phyloP scores from a whole-genome alignment of 2,113 vertebrate genomes.

The Apodemus speciosus region DNA sequence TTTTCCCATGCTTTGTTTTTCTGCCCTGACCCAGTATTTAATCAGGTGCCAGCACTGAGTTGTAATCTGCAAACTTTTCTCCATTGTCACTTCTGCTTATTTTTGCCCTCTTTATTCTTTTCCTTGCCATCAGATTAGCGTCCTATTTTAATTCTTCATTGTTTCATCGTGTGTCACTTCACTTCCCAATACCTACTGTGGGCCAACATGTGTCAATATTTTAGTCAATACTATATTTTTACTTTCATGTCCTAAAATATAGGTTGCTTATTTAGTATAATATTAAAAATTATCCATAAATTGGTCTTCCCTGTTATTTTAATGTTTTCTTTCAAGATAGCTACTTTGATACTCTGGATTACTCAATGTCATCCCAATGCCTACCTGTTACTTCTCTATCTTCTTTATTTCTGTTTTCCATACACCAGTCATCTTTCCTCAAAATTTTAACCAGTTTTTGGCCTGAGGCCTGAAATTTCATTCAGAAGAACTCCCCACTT shows the following conservation, averaged over 20 bases:
- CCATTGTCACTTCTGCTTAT: neutral
- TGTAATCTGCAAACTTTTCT: neutral
- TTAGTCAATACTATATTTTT: neutral
- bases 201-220: neutral
- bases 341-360: neutral
- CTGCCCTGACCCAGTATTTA: neutral
- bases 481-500: neutral
- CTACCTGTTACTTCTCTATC: neutral
- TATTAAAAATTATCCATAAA: neutral
- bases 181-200: neutral
- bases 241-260: conserved; percentile 14
- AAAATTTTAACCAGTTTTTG: neutral
- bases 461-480: neutral
- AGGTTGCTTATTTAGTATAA: neutral
- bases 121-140: neutral
- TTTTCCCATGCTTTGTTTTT: neutral
- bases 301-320: neutral
- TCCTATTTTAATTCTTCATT: neutral
- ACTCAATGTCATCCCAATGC: neutral
- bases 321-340: neutral
- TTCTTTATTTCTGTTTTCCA: neutral
- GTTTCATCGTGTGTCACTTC: neutral
- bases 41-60: neutral
- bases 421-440: neutral
- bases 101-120: neutral